Base-by-base conservation (phyloP, 2,888 invertebrate species). In the Escarpia spicata region DNA sequence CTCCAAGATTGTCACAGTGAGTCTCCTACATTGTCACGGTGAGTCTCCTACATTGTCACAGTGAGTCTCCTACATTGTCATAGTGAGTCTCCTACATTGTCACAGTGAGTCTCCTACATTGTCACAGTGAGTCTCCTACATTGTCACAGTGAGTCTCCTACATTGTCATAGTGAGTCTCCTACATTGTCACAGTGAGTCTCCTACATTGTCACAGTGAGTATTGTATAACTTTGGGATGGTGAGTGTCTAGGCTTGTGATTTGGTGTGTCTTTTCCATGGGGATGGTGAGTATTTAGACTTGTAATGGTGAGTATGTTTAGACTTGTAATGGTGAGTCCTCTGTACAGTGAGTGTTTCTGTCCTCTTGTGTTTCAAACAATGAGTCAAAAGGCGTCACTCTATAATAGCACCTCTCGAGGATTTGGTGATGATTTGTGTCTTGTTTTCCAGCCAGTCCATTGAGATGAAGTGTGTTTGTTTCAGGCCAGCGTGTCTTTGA, bases 11-110 rank as follows among this genome's bases (percentile, higher is more conserved):
- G n/a, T n/a, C n/a, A n/a, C n/a, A n/a, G n/a, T n/a, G n/a, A n/a
- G 37, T 52, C 45, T 45, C n/a, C n/a, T 10, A 2, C 45, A 45
- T 45, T 45, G 45, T 37, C 45, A 45, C 99, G 96, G 98, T 98
- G 98, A 98, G 99, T 97, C 98, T 99, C 96, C 1, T 96, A 95
- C 94, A 94, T 96, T 31, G 95, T 96, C 26, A 95, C 96, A 95
- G 96, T 96, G 94, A 94, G 95, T 98, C 2, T 98, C 98, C 2
- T 96, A 95, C 93, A 94, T 96, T 94, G 99, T 99, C 96, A 98
- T 3, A 6, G 26, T 37, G 37, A 37, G 37, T 37, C 96, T 95
- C 96, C 1, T 96, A 95, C 94, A 94, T 96, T n/a, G 95, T 96
- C 26, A 95, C 96, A 95, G 96, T 96, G 94, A 94, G 95, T 98